Evolutionary conservation across 2,797 vertebrate species (phyloP).

Genomic region (Crax fasciolata): DNA sequence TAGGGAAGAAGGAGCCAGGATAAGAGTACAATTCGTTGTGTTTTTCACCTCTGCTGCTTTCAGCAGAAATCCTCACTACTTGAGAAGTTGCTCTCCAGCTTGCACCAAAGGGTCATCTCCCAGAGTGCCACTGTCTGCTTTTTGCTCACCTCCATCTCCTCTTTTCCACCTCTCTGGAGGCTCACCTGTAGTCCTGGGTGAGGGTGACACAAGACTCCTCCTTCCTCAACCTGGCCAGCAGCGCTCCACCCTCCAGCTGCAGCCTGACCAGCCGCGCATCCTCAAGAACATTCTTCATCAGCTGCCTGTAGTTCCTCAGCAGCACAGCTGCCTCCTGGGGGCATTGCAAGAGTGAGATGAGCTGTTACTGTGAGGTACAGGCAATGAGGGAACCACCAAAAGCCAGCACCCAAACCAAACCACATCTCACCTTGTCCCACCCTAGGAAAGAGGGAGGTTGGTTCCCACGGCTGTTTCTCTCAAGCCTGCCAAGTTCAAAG

Average conservation of each 20-base stretch:
- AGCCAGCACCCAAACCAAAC: neutral
- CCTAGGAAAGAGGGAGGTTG: neutral
- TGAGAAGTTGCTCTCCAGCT: neutral
- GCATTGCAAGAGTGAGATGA: neutral
- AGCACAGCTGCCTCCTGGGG: slow-evolving; percentile 87
- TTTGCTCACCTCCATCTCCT: neutral
- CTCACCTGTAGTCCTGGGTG: slow-evolving; percentile 88
- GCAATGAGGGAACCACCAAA: neutral
- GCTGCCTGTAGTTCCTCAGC: slow-evolving; percentile 80
- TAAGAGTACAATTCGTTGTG: neutral
- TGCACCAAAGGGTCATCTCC: accelerated
- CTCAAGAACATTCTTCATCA: slow-evolving; percentile 90
- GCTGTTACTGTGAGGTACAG: neutral
- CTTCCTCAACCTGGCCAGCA: slow-evolving; percentile 88
- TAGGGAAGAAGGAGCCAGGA: neutral
- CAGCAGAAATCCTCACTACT: neutral
- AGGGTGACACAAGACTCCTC: slow-evolving; percentile 83
- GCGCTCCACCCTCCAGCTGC: slow-evolving; percentile 90
- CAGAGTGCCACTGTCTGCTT: neutral
- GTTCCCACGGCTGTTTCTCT: neutral
- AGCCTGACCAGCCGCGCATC: slow-evolving; percentile 87
- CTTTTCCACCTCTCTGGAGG: neutral
- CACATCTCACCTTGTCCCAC: neutral
- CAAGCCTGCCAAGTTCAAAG: neutral
- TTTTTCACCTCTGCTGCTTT: neutral